Percentiles rank a stretch among this genome's conserved stretches.
phyloP scores from a whole-genome alignment of 1,140 invertebrate species.

The Oreohelix idahoensis region DNA sequence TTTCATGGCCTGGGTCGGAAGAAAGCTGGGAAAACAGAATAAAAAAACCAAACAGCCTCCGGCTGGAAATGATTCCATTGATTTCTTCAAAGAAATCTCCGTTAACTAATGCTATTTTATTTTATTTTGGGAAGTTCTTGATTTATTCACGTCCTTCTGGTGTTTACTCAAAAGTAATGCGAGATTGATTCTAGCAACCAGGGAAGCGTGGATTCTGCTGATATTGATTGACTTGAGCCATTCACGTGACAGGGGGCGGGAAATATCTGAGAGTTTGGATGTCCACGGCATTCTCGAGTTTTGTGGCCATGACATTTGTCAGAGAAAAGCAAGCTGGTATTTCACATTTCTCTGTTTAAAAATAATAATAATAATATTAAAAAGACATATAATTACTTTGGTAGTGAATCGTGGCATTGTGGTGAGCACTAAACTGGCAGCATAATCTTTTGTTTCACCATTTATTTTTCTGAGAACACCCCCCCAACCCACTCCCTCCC shows the following conservation, averaged over 20 bases:
- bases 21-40: not conserved
- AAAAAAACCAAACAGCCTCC: not conserved
- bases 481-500: too few relatives aligned
- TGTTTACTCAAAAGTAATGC: constrained; percentile 22
- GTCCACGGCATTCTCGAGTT: not conserved
- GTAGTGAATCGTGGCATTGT: constrained; percentile 3
- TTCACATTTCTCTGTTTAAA: constrained; percentile 22
- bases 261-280: constrained; percentile 9
- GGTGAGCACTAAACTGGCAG: not conserved
- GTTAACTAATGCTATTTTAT: constrained; percentile 8
- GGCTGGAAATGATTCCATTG: constrained; percentile 1
- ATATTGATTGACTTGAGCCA: constrained; percentile 5
- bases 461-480: too few relatives aligned
- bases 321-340: constrained; percentile 35
- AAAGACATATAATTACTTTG: constrained; percentile 36
- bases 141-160: not conserved
- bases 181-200: not conserved
- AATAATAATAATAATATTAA: too few relatives aligned
- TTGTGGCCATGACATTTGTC: constrained; percentile 14
- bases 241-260: constrained; percentile 20
- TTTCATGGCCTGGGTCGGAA: not conserved
- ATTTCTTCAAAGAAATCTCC: not conserved
- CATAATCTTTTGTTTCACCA: not conserved
- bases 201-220: not conserved
- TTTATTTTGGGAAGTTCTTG: constrained; percentile 8